Evolutionary conservation across 2,113 vertebrate species (phyloP).

Genomic region (Paraplagusia blochii): DNA sequence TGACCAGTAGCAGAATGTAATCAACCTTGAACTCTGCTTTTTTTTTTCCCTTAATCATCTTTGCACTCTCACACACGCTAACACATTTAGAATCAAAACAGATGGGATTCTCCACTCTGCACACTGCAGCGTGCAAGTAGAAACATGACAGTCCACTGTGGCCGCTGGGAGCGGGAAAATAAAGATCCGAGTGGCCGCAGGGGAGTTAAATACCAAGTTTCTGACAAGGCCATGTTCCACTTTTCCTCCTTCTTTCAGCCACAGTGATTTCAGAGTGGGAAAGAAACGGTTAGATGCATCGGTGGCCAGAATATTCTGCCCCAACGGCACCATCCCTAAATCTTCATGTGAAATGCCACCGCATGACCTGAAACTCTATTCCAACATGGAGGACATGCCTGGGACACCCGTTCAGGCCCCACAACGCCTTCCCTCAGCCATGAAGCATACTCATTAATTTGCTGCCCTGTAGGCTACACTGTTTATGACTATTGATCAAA

Average conservation of each 20-base stretch:
- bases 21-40: slow-evolving; percentile 27
- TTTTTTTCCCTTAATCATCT: slow-evolving; percentile 22
- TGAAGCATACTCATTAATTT: slow-evolving; percentile 58
- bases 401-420: slow-evolving; percentile 21
- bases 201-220: slow-evolving; percentile 9
- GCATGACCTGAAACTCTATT: slow-evolving; percentile 15
- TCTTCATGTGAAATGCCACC: slow-evolving; percentile 3
- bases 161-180: slow-evolving; percentile 2
- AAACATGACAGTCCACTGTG: not conserved
- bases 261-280: not conserved
- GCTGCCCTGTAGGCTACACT: slow-evolving; percentile 56
- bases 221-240: not conserved
- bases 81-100: slow-evolving; percentile 4
- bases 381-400: slow-evolving; percentile 9
- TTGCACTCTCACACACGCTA: not conserved
- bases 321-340: not conserved
- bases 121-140: not conserved
- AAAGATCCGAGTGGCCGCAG: not conserved
- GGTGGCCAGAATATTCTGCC: slow-evolving; percentile 8
- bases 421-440: slow-evolving; percentile 31
- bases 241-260: not conserved
- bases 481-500: slow-evolving; percentile 76
- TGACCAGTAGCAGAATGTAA: slow-evolving; percentile 15
- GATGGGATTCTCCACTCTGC: slow-evolving; percentile 15
- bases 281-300: slow-evolving; percentile 8